These are phyloP conservation scores for Sisor rabdophorus DNA, from an alignment of 2,113 vertebrate species.

Conservation along the genomic window DNA sequence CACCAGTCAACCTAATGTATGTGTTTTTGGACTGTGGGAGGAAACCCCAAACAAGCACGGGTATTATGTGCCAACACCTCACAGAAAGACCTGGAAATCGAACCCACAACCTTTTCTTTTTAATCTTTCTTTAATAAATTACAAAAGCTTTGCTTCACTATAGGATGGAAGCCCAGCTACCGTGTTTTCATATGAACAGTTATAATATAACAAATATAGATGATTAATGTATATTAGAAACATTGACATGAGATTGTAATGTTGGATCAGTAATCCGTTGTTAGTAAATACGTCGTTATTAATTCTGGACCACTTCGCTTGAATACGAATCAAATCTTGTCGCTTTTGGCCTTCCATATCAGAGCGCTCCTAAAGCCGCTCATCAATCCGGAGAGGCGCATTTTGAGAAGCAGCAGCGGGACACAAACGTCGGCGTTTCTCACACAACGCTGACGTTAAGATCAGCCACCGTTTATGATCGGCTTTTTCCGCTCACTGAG, in stretches of 20 bases:
- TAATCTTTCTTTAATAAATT: too few species aligned
- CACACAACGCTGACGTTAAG: not conserved
- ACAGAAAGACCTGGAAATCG: too few species aligned
- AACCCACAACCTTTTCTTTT: too few species aligned
- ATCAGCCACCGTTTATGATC: not conserved
- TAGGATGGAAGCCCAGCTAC: not conserved
- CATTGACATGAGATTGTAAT: too few species aligned
- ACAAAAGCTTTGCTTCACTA: too few species aligned
- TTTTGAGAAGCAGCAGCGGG: slow-evolving; percentile 16
- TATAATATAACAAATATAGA: not conserved
- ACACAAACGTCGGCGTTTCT: not conserved
- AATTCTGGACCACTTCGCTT: not conserved
- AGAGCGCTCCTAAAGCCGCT: slow-evolving; percentile 36
- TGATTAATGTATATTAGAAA: too few species aligned
- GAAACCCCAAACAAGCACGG: too few species aligned
- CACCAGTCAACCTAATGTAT: too few species aligned
- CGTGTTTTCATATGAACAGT: not conserved
- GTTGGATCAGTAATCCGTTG: too few species aligned
- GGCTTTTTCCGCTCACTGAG: slow-evolving; percentile 12
- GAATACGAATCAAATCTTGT: not conserved
- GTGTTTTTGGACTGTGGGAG: too few species aligned
- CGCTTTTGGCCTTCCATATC: slow-evolving; percentile 22
- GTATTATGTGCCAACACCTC: too few species aligned
- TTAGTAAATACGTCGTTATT: too few species aligned
- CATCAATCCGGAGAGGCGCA: slow-evolving; percentile 13